phyloP scores from a whole-genome alignment of 92 coral and sea anemone species.

The Zoanthus sociatus region DNA sequence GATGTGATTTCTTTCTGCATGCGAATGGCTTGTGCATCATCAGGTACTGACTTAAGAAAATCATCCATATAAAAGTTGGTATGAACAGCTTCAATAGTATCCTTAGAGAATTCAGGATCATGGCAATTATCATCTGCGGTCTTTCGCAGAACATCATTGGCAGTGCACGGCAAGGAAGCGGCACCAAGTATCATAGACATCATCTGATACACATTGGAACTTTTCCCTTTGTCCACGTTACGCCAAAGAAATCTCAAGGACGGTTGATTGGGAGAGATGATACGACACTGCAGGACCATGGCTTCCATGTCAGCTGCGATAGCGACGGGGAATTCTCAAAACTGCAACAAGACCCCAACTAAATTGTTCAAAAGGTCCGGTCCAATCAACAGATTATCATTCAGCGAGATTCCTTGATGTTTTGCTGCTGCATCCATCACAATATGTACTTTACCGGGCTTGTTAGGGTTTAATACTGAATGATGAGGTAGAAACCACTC shows the following conservation, averaged over 20 bases:
- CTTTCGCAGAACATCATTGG: not conserved
- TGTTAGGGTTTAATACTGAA: constrained; percentile 56
- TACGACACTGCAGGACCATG: constrained; percentile 45
- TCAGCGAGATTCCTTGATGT: constrained; percentile 52
- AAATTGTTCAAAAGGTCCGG: constrained; percentile 54
- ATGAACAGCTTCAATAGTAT: constrained; percentile 40
- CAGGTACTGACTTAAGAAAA: constrained; percentile 57
- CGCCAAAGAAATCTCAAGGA: constrained; percentile 3
- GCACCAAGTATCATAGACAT: not conserved
- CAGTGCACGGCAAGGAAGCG: not conserved
- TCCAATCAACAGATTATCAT: constrained; percentile 19
- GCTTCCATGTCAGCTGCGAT: constrained; percentile 7
- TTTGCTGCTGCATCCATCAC: constrained; percentile 68
- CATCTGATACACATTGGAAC: not conserved
- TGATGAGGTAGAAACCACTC: constrained; percentile 61
- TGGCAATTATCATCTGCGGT: not conserved
- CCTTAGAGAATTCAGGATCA: not conserved
- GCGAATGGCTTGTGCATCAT: constrained; percentile 44
- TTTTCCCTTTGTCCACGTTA: not conserved
- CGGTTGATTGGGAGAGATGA: not conserved
- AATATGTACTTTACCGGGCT: constrained; percentile 58
- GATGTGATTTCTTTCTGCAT: not conserved
- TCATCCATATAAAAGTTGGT: constrained; percentile 68
- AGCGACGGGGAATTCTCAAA: not conserved
- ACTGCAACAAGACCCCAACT: not conserved